Base-by-base conservation (phyloP, 2,888 invertebrate species). In the Spilosoma lubricipeda region DNA sequence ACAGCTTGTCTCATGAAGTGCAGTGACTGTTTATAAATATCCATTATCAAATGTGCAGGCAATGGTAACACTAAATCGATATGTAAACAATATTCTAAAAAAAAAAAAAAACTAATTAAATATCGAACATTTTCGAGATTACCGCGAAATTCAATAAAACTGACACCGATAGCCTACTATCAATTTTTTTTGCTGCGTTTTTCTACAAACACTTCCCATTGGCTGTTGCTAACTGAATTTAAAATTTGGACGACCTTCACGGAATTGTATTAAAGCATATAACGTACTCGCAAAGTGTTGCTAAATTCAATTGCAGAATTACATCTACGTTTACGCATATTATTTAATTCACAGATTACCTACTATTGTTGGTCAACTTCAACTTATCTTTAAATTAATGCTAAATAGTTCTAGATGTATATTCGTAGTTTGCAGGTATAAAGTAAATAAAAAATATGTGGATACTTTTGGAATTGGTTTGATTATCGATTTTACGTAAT, bases 161-260 rank as follows among this genome's bases (percentile, higher is more conserved):
- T 52, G 42, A 30, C 66, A 72, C 30, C 59, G 67, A 73, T 81
- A 83, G 80, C 82, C 80, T 79, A 78, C 80, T 77, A 79, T 80
- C 71, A 78, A 82, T 86, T 87, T 52, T 80, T 52, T 80, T 86
- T 80, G 86, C 74, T 82, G 82, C 82, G 84, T 82, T 88, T 76
- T 52, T 82, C 80, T 82, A 83, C 65, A 74, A 79, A 76, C 80
- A 73, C 67, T 73, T 73, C 75, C 80, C 82, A 89, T 88, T 89
- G 85, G 88, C 67, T 73, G 80, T 56, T 70, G 65, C 52, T 76
- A 69, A 73, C 69, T 67, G 75, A 74, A 87, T 85, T 77, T 82
- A 80, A 84, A 86, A 85, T 85, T 86, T 84, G 80, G 76, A 77
- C 85, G 90, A 85, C 89, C 90, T 90, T 90, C 88, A 77, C 67